Base-by-base conservation (phyloP, 2,797 vertebrate species). In the Ctenosaura bakeri region DNA sequence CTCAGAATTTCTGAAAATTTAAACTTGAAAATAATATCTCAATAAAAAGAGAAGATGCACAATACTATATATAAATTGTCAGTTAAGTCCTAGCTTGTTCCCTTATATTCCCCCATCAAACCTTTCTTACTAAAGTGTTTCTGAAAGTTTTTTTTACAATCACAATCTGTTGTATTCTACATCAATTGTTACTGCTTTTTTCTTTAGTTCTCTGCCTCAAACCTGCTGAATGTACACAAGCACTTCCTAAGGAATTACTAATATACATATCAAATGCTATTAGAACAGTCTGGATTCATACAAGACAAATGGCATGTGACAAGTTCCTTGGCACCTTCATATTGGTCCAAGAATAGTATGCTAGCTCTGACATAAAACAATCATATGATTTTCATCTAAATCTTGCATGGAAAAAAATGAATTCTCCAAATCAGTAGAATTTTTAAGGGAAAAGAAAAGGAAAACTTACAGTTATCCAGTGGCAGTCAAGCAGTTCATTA, bases 401-500 rank as follows among this genome's bases (percentile, higher is more conserved):
- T 0, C 0, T 64, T 81, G 9, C 10, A 50, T 35, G 18, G 59
- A 10, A 64, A 2, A 76, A 46, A 76, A n/a, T n/a, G 35, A 83
- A 84, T 42, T 38, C 76, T 74, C 73, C 83, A 80, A 35, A 26
- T 50, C 3, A 87, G 77, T 3, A 14, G 35, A 1, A 46, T 73
- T 86, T 59, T 88, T 64, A 92, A 29, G 20, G 76, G n/a, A n/a
- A 83, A 92, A 76, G 82, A 93, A 62, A 91, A 83, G 13, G 0
- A 29, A 92, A 91, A 94, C 97, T 96, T 96, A 98, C 97, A 85
- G 96, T 98, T 96, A 98, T 96, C 98, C 98, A 98, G 38, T 97
- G 97, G 92, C 96, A 97, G 94, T 98, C 97, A 66, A 98, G 95
- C 1, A 98, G 96, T 94, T 99, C 97, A 93, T 97, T 97, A 84